These are phyloP conservation scores for Ochotona curzoniae DNA, from an alignment of 2,113 vertebrate species.

Conservation along the genomic window DNA sequence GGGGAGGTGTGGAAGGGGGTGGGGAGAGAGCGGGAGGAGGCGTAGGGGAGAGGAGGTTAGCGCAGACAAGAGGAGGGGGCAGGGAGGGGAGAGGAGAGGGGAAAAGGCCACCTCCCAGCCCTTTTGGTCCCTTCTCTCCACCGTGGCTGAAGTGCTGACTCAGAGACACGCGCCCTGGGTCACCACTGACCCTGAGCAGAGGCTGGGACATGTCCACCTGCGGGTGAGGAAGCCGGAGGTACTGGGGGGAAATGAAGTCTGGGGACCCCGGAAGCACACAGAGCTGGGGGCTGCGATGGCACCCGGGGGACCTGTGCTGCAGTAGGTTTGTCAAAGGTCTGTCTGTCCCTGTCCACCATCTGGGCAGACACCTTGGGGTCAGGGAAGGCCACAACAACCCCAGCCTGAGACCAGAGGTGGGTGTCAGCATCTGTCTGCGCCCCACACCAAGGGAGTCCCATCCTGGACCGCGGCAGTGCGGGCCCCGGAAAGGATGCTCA, in stretches of 20 bases:
- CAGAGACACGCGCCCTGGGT: neutral
- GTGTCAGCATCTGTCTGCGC: rapidly evolving
- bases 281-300: too few relatives aligned
- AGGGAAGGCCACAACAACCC: neutral
- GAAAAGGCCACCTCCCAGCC: too few relatives aligned
- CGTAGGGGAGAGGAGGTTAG: too few relatives aligned
- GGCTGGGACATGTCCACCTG: neutral
- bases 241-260: too few relatives aligned
- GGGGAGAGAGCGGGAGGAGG: too few relatives aligned
- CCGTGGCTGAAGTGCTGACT: too few relatives aligned
- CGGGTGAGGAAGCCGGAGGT: neutral
- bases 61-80: too few relatives aligned
- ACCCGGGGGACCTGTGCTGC: rapidly evolving
- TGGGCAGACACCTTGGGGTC: rapidly evolving
- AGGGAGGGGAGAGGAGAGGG: too few relatives aligned
- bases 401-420: neutral
- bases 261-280: neutral
- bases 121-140: too few relatives aligned
- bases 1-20: too few relatives aligned
- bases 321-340: neutral
- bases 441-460: too few relatives aligned
- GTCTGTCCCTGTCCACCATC: neutral
- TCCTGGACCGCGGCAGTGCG: rapidly evolving
- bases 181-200: neutral
- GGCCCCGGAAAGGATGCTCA: rapidly evolving